Base-by-base conservation (phyloP, 2,888 invertebrate genomes). In the Dilophus febrilis region DNA sequence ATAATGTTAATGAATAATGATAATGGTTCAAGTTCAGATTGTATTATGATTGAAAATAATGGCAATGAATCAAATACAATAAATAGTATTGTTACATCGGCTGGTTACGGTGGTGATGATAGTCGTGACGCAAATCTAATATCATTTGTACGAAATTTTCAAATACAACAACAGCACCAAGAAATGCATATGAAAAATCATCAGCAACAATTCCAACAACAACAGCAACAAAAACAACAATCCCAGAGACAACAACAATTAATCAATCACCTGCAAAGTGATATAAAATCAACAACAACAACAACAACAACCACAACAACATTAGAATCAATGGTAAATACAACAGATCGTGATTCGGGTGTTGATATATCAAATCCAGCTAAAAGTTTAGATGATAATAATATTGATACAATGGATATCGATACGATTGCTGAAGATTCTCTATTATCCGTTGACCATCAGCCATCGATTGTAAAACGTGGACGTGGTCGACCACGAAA, bases 401-500 rank as follows among this genome's bases (percentile, higher is more conserved):
- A 6, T 22, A 22, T 22, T 8, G 22, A 22, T 22, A n/a, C n/a
- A n/a, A n/a, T 59, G 51, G 61, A 59, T n/a, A 57, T 63, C 36
- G 60, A 61, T 35, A 61, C 57, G 56, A 45, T 45, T 53, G 22
- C 57, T 55, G 14, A 60, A 56, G 40, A 44, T 46, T n/a, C n/a
- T n/a, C n/a, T n/a, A n/a, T 43, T 46, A 40, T 36, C 36, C 18
- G 40, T 46, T 38, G 40, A 42, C 35, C 40, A 43, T 16, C 38
- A 48, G 17, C 45, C 51, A 6, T 40, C 48, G 17, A 52, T 56
- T 19, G 47, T 53, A 12, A 61, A 61, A 35, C 57, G 61, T 38
- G 59, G 63, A 45, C 58, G 69, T n/a, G 69, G 69, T 4, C 51
- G 70, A 22, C 68, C 69, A 1, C 56, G 66, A 40, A 66, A 68